Percentiles rank a stretch among this genome's conserved stretches.
Evolutionary conservation across 2,888 invertebrate genomes (phyloP).

Genomic region (Tenthredo mesomela): DNA sequence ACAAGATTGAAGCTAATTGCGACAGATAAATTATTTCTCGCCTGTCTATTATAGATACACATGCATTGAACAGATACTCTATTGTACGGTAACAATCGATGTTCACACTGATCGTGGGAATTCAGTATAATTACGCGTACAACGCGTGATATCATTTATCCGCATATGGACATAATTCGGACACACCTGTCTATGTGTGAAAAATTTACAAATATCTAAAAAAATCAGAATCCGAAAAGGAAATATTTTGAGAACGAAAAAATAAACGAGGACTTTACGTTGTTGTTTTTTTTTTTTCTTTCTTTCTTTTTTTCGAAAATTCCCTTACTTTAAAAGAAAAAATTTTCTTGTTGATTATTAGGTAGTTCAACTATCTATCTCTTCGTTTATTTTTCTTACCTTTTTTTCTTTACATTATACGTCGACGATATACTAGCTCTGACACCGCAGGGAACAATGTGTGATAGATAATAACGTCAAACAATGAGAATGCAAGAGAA

Average conservation of each 20-base stretch:
- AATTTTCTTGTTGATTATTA: background rate
- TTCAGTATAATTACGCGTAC: slow-evolving; percentile 13
- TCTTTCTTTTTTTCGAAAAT: no score
- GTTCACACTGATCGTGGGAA: slow-evolving; percentile 41
- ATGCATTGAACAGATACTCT: background rate
- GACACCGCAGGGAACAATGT: slow-evolving; percentile 8
- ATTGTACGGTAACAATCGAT: slow-evolving; percentile 14
- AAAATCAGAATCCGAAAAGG: background rate
- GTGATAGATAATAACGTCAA: background rate
- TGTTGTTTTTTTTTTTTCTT: background rate
- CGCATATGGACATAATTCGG: slow-evolving; percentile 8
- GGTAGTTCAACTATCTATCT: background rate
- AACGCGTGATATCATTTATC: background rate
- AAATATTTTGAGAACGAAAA: no score
- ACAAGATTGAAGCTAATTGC: background rate
- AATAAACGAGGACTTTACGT: background rate
- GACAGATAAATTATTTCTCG: background rate
- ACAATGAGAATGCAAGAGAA: slow-evolving; percentile 13
- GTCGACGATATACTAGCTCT: background rate
- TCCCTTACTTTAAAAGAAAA: background rate
- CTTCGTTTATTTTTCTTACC: background rate
- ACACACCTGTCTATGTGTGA: background rate
- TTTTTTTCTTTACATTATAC: background rate
- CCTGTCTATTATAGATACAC: background rate
- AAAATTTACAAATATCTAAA: background rate